These are phyloP conservation scores for Ptychodera flava DNA, from an alignment of 35 echinoderm and acorn worm species.

Conservation along the genomic window DNA sequence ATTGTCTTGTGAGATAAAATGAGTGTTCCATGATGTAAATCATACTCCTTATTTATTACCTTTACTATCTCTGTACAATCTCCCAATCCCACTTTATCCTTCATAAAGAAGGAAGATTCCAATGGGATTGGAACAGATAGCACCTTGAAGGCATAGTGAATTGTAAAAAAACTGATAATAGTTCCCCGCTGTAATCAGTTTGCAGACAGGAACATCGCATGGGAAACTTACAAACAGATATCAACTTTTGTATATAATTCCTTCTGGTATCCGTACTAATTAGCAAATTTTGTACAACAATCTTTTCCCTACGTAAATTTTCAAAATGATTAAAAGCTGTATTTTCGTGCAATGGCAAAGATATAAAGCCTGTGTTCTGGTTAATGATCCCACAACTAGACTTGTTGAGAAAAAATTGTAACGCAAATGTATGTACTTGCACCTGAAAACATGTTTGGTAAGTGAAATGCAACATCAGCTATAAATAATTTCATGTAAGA, in stretches of 20 bases:
- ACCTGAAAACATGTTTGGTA: constrained; percentile 59
- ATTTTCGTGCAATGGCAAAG: not conserved
- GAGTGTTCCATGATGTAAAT: too few relatives aligned
- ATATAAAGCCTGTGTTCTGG: not conserved
- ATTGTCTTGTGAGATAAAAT: too few relatives aligned
- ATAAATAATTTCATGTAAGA: not conserved
- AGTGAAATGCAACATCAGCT: not conserved
- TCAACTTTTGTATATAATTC: not conserved
- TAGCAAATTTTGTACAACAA: not conserved
- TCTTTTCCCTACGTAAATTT: not conserved
- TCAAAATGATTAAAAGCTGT: not conserved
- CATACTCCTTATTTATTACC: too few relatives aligned
- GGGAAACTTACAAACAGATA: not conserved
- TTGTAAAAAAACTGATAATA: too few relatives aligned
- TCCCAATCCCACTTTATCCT: too few relatives aligned
- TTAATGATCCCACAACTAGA: constrained; percentile 28
- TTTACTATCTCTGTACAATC: too few relatives aligned
- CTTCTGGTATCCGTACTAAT: not conserved
- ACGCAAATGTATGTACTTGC: constrained; percentile 42
- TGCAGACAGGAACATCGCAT: too few relatives aligned
- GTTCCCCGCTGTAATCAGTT: too few relatives aligned
- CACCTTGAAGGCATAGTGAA: too few relatives aligned
- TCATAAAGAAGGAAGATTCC: too few relatives aligned
- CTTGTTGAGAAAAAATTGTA: constrained; percentile 25
- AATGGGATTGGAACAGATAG: too few relatives aligned